Percentiles rank a stretch among this genome's conserved stretches.
These are phyloP conservation scores for Steinernema feltiae DNA, from an alignment of 1,140 invertebrate genomes.

Conservation along the genomic window DNA sequence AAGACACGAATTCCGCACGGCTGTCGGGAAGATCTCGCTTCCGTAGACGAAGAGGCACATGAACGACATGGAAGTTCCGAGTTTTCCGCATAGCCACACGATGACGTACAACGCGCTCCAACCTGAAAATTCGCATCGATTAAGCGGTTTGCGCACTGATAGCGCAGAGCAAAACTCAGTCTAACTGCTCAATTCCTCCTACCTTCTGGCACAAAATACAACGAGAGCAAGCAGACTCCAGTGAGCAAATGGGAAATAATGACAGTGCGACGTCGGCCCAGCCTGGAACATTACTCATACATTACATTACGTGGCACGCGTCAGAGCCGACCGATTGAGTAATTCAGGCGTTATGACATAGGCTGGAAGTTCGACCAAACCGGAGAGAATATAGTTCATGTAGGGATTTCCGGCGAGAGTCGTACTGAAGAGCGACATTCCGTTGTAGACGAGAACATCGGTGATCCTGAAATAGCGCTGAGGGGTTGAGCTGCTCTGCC, in stretches of 20 bases:
- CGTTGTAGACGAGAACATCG: neutral
- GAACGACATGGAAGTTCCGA: neutral
- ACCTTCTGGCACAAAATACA: neutral
- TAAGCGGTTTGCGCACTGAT: too few relatives aligned
- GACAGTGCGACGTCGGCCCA: neutral
- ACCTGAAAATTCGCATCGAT: too few relatives aligned
- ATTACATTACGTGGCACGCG: too few relatives aligned
- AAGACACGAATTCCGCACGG: neutral
- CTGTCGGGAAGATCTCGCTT: neutral
- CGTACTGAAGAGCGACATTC: neutral
- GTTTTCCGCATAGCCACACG: neutral
- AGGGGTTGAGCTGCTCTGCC: neutral
- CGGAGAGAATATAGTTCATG: neutral
- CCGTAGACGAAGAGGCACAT: neutral
- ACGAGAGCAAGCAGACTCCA: neutral
- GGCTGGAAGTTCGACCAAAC: neutral
- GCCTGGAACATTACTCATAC: too few relatives aligned
- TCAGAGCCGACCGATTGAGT: neutral
- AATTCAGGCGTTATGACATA: conserved; percentile 8
- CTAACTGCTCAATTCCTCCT: too few relatives aligned
- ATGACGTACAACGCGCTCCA: neutral
- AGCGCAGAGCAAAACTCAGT: too few relatives aligned
- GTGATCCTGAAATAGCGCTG: neutral
- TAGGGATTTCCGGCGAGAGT: neutral
- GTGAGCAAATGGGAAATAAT: neutral